Evolutionary conservation across 2,113 vertebrate species (phyloP), one percentile per base, ranked within the genome.

Genomic region (Oreotragus oreotragus): DNA sequence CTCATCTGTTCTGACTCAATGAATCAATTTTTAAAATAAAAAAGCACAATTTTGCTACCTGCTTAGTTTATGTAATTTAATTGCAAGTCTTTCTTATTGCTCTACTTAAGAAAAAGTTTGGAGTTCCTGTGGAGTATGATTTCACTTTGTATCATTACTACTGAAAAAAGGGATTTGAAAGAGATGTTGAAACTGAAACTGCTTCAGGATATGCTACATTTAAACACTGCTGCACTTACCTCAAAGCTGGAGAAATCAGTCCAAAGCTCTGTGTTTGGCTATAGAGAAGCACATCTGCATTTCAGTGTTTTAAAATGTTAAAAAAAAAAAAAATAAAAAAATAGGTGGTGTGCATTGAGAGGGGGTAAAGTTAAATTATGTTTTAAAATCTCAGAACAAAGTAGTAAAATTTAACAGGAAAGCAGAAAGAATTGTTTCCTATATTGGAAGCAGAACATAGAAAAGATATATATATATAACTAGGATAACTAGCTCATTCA

Each of bases 131-230:
- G 93, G 77, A 92, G 95, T 94, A 17, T 45, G 91, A 86, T 97
- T 98, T 98, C 73, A 87, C 91, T 87, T 87, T 97, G 28, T 25
- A 55, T 36, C 90, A 49, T 95, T 64, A 91, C 81, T 90, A 45
- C 80, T 90, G 90, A 94, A 94, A 97, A 96, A 90, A 87, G 13
- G 7, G 94, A 98, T 96, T 97, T 62, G 33, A 95, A 64, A 98
- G 60, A 83, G 17, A 84, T n/a, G 36, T 79, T 91, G 96, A 94
- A 89, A 97, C 45, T 96, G 58, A 51, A 96, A 97, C 94, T 49
- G 53, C 80, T 92, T 96, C 96, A 97, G 91, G 91, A 97, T 86
- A 97, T 92, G 84, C n/a, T 36, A 19, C 88, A 97, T 96, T 96
- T 94, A 96, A 93, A 88, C 5, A 10, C 36, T 87, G 17, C 36